Evolutionary conservation across 2,113 vertebrate genomes (phyloP), one percentile per base, ranked within the genome.

Genomic region (Lynx canadensis): DNA sequence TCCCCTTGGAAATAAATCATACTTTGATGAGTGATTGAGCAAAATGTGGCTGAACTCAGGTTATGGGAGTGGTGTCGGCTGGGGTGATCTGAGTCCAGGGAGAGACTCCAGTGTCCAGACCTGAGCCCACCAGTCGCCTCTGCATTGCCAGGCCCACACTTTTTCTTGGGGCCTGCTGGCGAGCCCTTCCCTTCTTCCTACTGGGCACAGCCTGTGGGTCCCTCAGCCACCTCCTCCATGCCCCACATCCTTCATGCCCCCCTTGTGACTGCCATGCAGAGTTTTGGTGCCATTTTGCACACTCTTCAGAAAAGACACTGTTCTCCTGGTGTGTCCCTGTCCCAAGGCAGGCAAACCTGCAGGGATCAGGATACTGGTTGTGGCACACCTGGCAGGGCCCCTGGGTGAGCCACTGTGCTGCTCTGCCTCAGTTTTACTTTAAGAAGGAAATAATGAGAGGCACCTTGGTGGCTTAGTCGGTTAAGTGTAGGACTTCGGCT

Each of bases 341-440:
- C 19, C 21, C 29, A 7, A 36, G 73, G 9, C 65, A 13, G 16
- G 21, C 3, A n/a, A 68, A 41, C 12, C 11, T 1, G 1, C 11
- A n/a, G 11, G 45, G 60, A 41, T 55, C 14, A 60, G 13, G 33
- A 14, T 48, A 25, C 25, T 12, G 25, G 19, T 33, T 74, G 27
- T 41, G 36, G 23, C 10, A 38, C 18, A 36, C 15, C 74, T 50
- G 45, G 74, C 74, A 78, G 74, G 74, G 27, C 14, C 10, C 45
- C n/a, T 19, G 2, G 27, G n/a, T 45, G 27, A 16, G 48, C 55
- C 8, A 0, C 48, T 1, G 4, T 41, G 11, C 4, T 21, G 16
- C 19, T 94, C 21, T 23, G 23, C 31, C 23, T 80, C 69, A 33
- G 21, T 36, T 57, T 41, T 7, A 63, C 23, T 36, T 27, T 60